Evolutionary conservation across 23 tunicate genomes (phyloP), one percentile per base, ranked within the genome.

Genomic region (Phallusia fumigata): DNA sequence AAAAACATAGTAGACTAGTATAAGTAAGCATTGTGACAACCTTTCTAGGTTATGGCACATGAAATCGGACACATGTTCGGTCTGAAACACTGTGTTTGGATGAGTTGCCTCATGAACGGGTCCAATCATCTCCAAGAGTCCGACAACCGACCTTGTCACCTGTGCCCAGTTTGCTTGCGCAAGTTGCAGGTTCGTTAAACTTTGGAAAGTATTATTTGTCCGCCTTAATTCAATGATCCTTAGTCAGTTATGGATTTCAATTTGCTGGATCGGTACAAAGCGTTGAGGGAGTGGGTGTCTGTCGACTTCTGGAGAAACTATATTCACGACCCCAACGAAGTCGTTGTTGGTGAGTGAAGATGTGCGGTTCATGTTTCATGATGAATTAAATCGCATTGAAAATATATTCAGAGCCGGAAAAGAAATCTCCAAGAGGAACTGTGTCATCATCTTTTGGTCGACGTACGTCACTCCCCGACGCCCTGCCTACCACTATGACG

Each of bases 21-120:
- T n/a, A n/a, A n/a, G n/a, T n/a, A n/a, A n/a, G n/a, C n/a, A n/a
- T n/a, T n/a, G n/a, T n/a, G n/a, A n/a, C n/a, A n/a, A n/a, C n/a
- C n/a, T n/a, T n/a, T n/a, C n/a, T n/a, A 92, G 97, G 91, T 92
- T 28, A 87, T 92, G 97, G 65, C 97, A 2, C 97, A 92, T 40
- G 97, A 92, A 52, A 77, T 92, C 31, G 90, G 97, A 33, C 97
- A 92, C 58, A 92, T 92, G 97, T 87, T 92, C 49, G 97, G 97
- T 19, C 52, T 92, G 52, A 92, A 87, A 58, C 97, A 87, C 79
- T 92, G 97, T 73, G 50, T 92, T 15, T 92, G 86, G 79, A 64
- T 77, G 81, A 82, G 80, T 50, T 92, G 97, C 73, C 31, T 92
- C 33, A 92, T 92, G 97, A 92, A 92, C 82, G 97, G 97, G 13